Percentiles rank a stretch among this genome's conserved stretches.
Evolutionary conservation across 2,888 invertebrate genomes (phyloP).

Genomic region (Schizaphis graminum): DNA sequence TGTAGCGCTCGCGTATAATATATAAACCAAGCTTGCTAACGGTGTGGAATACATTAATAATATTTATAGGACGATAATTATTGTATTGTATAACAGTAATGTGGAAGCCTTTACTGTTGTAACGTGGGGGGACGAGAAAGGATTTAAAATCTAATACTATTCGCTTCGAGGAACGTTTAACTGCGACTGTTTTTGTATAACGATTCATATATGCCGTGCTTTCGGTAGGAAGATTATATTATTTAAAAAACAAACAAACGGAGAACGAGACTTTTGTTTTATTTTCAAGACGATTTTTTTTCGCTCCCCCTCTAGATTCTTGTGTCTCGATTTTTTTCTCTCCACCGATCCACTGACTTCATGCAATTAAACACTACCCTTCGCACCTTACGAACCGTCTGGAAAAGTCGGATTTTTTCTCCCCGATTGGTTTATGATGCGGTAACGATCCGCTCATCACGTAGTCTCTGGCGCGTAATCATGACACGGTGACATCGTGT

Average conservation of each 20-base stretch:
- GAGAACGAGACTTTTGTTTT: conserved; percentile 54
- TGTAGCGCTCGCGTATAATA: not conserved
- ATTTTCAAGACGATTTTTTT: not conserved
- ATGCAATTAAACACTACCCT: conserved; percentile 41
- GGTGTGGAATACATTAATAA: not conserved
- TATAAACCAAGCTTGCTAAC: not conserved
- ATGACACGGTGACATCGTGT: not conserved
- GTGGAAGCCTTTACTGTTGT: not conserved
- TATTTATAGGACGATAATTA: conserved; percentile 16
- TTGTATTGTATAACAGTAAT: not conserved
- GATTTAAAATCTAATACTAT: conserved; percentile 20
- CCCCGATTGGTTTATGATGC: not conserved
- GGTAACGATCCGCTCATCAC: not conserved
- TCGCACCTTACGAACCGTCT: not conserved
- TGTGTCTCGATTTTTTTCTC: conserved; percentile 9
- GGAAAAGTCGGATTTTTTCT: conserved; percentile 29
- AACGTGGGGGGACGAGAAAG: not conserved
- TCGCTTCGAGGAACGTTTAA: not conserved
- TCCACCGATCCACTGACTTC: not conserved
- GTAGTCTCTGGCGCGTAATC: not conserved
- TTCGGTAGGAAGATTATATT: not conserved
- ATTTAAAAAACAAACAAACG: conserved; percentile 33
- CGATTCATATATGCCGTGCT: not conserved
- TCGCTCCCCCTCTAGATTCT: conserved; percentile 14
- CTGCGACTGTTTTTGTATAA: not conserved